phyloP scores from a whole-genome alignment of 2,113 vertebrate species.

The Phainopepla nitens region DNA sequence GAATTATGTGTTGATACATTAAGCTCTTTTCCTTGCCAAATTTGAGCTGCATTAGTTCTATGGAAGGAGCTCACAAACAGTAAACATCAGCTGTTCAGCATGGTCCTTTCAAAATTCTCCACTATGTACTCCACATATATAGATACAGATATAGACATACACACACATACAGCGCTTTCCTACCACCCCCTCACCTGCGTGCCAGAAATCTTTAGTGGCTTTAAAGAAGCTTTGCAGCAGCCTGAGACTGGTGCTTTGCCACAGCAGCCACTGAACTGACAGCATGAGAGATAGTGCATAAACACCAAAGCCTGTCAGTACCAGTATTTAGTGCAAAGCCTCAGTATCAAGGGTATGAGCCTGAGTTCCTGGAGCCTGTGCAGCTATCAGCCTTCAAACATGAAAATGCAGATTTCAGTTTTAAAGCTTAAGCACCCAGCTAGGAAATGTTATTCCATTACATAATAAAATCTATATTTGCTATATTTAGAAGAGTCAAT shows the following conservation, averaged over 20 bases:
- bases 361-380: slow-evolving; percentile 7
- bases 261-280: not conserved
- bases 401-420: slow-evolving; percentile 30
- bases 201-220: not conserved
- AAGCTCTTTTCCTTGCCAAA: not conserved
- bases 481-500: slow-evolving; percentile 12
- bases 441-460: slow-evolving; percentile 21
- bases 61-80: not conserved
- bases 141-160: too few species aligned
- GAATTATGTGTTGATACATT: not conserved
- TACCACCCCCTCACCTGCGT: not conserved
- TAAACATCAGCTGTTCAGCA: not conserved
- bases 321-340: slow-evolving; percentile 25
- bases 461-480: slow-evolving; percentile 20
- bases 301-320: not conserved
- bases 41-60: not conserved
- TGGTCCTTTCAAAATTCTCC: not conserved
- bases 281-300: not conserved
- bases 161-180: not conserved
- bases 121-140: not conserved
- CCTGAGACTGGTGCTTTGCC: not conserved
- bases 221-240: not conserved
- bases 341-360: not conserved
- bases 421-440: slow-evolving; percentile 23
- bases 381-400: slow-evolving; percentile 32